phyloP scores from a whole-genome alignment of 2,888 invertebrate genomes.

The Eilema sororculum region DNA sequence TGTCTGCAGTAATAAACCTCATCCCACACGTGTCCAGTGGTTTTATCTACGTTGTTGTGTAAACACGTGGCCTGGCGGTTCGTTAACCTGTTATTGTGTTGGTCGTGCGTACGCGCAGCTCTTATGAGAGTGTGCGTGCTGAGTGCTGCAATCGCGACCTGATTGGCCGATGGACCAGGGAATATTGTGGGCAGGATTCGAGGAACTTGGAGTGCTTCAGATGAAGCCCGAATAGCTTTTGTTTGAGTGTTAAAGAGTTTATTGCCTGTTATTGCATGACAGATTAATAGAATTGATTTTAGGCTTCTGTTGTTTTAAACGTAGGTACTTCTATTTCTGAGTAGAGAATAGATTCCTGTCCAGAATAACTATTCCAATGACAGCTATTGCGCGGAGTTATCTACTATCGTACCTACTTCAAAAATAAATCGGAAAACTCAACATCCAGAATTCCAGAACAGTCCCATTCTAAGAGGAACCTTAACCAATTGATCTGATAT shows the following conservation, averaged over 20 bases:
- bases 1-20: conserved; percentile 17
- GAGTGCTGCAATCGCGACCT: conserved; percentile 32
- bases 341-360: not conserved
- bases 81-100: conserved; percentile 70
- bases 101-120: conserved; percentile 54
- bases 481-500: not conserved
- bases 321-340: not conserved
- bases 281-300: conserved; percentile 11
- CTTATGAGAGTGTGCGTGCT: conserved; percentile 44
- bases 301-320: conserved; percentile 9
- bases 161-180: conserved; percentile 32
- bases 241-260: conserved; percentile 24
- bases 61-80: conserved; percentile 73
- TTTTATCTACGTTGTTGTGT: conserved; percentile 62
- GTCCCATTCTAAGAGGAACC: not conserved
- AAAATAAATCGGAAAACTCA: too few species aligned
- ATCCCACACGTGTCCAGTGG: conserved; percentile 30
- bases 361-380: not conserved
- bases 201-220: conserved; percentile 33
- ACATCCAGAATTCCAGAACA: not conserved
- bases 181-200: conserved; percentile 36
- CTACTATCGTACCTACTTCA: not conserved
- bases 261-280: conserved; percentile 18
- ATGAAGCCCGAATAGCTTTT: conserved; percentile 23
- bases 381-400: not conserved